Conservation (phyloP, 2,797 vertebrate genomes). For the Buphagus erythrorhynchus region DNA sequence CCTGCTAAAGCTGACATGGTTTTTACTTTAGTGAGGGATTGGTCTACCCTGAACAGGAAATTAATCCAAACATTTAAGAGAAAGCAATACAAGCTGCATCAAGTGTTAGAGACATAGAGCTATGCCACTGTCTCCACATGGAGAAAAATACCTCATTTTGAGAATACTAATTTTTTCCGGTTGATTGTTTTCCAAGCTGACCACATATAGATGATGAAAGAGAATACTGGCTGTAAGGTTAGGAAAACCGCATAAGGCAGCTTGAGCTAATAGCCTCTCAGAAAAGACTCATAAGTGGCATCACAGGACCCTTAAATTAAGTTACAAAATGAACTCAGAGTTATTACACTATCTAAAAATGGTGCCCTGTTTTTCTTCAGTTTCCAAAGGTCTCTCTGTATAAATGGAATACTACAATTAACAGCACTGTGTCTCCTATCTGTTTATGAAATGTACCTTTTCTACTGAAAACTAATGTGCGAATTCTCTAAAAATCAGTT, state of each 20-base stretch:
- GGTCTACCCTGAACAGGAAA: not conserved
- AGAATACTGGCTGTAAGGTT: not conserved
- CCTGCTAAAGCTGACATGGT: not conserved
- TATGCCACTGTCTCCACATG: not conserved
- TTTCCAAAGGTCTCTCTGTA: not conserved
- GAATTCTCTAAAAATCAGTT: not conserved
- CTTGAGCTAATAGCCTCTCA: not conserved
- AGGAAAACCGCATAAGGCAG: not conserved
- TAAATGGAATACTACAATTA: not conserved
- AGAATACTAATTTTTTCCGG: not conserved
- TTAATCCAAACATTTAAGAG: slow-evolving; percentile 19
- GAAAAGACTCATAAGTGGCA: not conserved
- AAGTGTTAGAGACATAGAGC: not conserved
- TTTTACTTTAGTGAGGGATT: not conserved
- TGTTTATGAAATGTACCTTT: not conserved
- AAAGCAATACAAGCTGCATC: not conserved
- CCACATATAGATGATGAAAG: not conserved
- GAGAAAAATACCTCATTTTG: not conserved
- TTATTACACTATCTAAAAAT: not conserved
- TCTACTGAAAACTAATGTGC: not conserved
- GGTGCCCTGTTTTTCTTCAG: not conserved
- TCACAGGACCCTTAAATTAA: not conserved
- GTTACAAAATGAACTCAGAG: not conserved
- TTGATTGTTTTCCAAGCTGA: not conserved
- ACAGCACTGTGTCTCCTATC: not conserved